Percentiles rank a stretch among this genome's conserved stretches.
Conservation (phyloP, 2,888 invertebrate genomes). For the Dastarcus helophoroides region DNA sequence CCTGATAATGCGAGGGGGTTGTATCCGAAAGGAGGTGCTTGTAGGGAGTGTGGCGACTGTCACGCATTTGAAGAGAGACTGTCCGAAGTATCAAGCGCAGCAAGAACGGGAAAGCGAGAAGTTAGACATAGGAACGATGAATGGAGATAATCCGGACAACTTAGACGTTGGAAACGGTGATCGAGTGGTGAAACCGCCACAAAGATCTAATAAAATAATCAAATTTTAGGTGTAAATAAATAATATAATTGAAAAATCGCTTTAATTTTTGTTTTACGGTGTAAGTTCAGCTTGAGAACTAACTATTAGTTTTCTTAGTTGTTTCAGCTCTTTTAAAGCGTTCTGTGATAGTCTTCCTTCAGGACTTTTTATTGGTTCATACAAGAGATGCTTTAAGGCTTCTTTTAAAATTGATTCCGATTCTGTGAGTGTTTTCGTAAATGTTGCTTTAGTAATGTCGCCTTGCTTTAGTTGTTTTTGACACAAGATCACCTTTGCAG, state of each 20-base stretch:
- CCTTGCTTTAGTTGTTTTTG: slow-evolving; percentile 50
- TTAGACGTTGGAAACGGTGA: slow-evolving; percentile 17
- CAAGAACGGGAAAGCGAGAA: slow-evolving; percentile 22
- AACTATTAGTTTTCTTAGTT: slow-evolving; percentile 42
- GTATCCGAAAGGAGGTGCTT: slow-evolving; percentile 74
- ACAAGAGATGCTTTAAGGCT: slow-evolving; percentile 52
- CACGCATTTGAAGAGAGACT: slow-evolving; percentile 73
- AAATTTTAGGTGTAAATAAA: slow-evolving; percentile 22
- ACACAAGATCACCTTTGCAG: slow-evolving; percentile 51
- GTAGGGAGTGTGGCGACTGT: slow-evolving; percentile 76
- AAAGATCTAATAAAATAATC: slow-evolving; percentile 24
- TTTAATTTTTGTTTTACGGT: no score
- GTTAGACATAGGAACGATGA: slow-evolving; percentile 23
- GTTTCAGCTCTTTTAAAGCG: slow-evolving; percentile 54
- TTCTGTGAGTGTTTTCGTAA: slow-evolving; percentile 44
- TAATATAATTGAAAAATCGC: no score
- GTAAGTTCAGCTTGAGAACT: slow-evolving; percentile 16
- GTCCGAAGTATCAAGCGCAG: slow-evolving; percentile 44
- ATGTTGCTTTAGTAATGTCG: slow-evolving; percentile 44
- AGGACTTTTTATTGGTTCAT: slow-evolving; percentile 60
- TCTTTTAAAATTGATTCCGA: slow-evolving; percentile 50
- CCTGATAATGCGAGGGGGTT: slow-evolving; percentile 78
- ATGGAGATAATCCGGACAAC: slow-evolving; percentile 27
- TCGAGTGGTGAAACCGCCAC: slow-evolving; percentile 7
- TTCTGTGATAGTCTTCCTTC: slow-evolving; percentile 59